phyloP scores from a whole-genome alignment of 2,113 vertebrate genomes.

The Coturnix japonica region DNA sequence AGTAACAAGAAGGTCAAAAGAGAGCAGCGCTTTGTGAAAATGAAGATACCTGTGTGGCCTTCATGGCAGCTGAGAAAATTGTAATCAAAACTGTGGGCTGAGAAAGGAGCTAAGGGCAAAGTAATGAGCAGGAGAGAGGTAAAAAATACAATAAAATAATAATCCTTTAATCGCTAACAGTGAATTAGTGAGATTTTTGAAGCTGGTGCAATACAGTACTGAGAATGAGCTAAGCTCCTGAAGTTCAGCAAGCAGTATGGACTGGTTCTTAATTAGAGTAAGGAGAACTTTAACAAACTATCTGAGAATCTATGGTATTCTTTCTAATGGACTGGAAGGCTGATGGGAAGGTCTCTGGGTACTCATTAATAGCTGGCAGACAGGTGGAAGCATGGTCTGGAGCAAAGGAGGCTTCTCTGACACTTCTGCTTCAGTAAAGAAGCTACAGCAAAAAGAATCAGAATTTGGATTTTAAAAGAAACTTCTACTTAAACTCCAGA shows the following conservation, averaged over 20 bases:
- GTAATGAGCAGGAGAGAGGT: neutral
- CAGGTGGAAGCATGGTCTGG: neutral
- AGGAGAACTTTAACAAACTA: neutral
- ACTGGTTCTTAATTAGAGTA: neutral
- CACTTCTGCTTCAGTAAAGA: neutral
- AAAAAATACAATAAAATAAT: neutral
- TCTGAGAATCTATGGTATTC: neutral
- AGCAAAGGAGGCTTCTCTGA: fast-evolving
- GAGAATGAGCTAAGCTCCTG: neutral
- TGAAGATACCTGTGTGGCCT: fast-evolving
- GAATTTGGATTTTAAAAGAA: neutral
- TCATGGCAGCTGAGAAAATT: neutral
- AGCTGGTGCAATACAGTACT: neutral
- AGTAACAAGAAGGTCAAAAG: fast-evolving
- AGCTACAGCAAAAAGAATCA: neutral
- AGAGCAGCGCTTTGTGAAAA: neutral
- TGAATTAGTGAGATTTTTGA: neutral
- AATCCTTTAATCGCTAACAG: neutral
- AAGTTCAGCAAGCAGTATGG: neutral
- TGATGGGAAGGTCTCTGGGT: neutral
- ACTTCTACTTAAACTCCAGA: neutral
- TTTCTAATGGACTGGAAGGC: neutral
- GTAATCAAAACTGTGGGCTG: neutral
- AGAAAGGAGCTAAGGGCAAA: neutral
- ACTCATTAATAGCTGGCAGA: neutral